A percentile compares a stretch with the other conserved stretches of the same genome.
These are phyloP conservation scores for honey bee (Apis mellifera) DNA, from an alignment of 1,140 invertebrate species.

Conservation along the genomic window Amel_HAv3.1 CM009942.2:1424501-1425000, in stretches of 20 bases:
- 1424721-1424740: background rate
- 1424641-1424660: background rate
- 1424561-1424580: too few relatives aligned
- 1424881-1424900: background rate
- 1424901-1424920: conserved; percentile 22
- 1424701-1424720: background rate
- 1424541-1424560: too few relatives aligned
- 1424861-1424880: background rate
- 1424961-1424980: background rate
- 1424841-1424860: conserved; percentile 37
- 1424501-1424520: too few relatives aligned
- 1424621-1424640: too few relatives aligned
- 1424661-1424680: background rate
- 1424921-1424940: background rate
- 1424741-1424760: background rate
- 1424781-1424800: conserved; percentile 47
- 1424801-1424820: conserved; percentile 53
- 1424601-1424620: too few relatives aligned
- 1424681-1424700: background rate
- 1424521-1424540: too few relatives aligned
- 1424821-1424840: conserved; percentile 59
- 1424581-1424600: too few relatives aligned
- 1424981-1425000: background rate
- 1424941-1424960: background rate
- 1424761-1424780: conserved; percentile 37